Evolutionary conservation across 1,140 invertebrate species (phyloP).

Genomic region (Hypothenemus hampei): DNA sequence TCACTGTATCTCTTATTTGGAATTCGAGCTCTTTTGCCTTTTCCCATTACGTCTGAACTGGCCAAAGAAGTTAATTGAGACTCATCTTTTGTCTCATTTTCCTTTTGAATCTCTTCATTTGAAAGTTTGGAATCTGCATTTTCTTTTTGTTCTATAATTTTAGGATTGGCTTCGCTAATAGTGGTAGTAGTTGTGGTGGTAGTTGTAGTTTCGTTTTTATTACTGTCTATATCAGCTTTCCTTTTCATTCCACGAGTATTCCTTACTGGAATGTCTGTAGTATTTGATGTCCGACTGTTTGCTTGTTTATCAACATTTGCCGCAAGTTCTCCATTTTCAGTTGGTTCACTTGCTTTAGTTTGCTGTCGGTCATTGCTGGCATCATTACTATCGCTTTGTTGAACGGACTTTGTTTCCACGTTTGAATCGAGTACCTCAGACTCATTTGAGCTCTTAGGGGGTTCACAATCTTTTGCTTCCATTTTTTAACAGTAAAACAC

Average conservation of each 20-base stretch:
- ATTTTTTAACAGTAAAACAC: no score
- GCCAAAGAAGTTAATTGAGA: background rate
- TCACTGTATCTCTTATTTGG: conserved; percentile 46
- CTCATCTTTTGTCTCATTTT: background rate
- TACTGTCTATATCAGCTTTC: background rate
- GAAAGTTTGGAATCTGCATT: conserved; percentile 11
- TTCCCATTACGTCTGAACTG: conserved; percentile 35
- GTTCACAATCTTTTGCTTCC: no score
- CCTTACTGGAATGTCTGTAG: background rate
- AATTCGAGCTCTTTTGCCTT: conserved; percentile 44
- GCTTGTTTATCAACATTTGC: background rate
- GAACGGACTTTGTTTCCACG: no score
- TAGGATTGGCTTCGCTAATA: no score
- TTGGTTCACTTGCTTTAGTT: background rate
- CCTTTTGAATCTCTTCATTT: conserved; percentile 4
- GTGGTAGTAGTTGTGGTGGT: background rate
- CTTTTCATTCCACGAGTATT: background rate
- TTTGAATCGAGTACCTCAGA: no score
- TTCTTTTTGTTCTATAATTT: conserved; percentile 19
- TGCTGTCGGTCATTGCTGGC: no score
- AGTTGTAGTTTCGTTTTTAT: background rate
- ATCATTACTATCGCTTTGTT: no score
- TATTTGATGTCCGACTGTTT: background rate
- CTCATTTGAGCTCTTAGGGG: no score
- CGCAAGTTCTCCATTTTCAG: background rate